Conservation (phyloP, 2,888 invertebrate genomes). For the Eupithecia exiguata region DNA sequence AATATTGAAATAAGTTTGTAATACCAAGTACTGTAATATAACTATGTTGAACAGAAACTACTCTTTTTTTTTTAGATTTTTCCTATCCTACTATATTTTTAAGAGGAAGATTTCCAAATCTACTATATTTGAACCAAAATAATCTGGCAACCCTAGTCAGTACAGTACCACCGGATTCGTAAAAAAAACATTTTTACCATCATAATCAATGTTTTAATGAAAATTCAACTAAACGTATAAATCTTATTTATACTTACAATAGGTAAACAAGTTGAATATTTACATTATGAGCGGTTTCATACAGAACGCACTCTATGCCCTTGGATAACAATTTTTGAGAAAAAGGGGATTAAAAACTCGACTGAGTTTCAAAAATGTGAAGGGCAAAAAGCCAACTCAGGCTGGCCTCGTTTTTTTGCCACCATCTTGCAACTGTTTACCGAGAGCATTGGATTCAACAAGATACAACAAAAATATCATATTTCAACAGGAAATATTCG, state of each 20-base stretch:
- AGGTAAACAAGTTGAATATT: slow-evolving; percentile 75
- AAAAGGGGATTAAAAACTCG: not conserved
- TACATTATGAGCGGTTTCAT: slow-evolving; percentile 58
- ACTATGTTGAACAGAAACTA: too few species aligned
- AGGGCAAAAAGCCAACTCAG: not conserved
- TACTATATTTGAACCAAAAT: too few species aligned
- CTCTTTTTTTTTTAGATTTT: too few species aligned
- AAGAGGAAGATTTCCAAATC: too few species aligned
- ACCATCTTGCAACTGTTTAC: not conserved
- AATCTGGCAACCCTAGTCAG: too few species aligned
- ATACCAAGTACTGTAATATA: too few species aligned
- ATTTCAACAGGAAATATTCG: not conserved
- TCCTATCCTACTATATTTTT: too few species aligned
- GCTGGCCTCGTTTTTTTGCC: not conserved
- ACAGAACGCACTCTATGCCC: slow-evolving; percentile 63
- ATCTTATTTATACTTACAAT: slow-evolving; percentile 84
- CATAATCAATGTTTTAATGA: slow-evolving; percentile 75
- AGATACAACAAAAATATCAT: slow-evolving; percentile 8
- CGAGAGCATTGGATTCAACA: not conserved
- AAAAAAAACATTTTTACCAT: slow-evolving; percentile 17
- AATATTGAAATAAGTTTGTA: too few species aligned
- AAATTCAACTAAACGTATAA: slow-evolving; percentile 84
- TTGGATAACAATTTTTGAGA: slow-evolving; percentile 71
- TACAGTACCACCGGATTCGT: too few species aligned
- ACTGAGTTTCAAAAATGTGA: slow-evolving; percentile 5